These are phyloP conservation scores for Sylvia atricapilla DNA, from an alignment of 2,113 vertebrate species.

Conservation along the genomic window DNA sequence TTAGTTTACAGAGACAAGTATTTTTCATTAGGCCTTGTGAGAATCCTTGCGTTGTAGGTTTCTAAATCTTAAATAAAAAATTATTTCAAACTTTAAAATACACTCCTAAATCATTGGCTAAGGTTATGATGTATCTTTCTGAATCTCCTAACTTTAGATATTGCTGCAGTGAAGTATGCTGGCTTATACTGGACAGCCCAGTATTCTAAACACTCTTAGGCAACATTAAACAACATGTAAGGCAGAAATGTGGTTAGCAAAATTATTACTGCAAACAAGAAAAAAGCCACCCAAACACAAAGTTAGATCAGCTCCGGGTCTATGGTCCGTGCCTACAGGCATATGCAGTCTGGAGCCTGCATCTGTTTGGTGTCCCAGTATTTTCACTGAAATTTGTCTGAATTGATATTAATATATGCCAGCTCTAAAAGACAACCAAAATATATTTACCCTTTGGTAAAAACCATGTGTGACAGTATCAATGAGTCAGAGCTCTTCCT, in stretches of 20 bases:
- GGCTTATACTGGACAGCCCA: not conserved
- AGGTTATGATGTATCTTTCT: not conserved
- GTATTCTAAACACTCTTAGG: not conserved
- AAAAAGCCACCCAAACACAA: not conserved
- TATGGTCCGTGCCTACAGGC: not conserved
- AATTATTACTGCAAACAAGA: not conserved
- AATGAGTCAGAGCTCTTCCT: not conserved
- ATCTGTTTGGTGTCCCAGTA: not conserved
- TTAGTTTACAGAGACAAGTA: not conserved
- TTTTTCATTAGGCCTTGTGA: not conserved
- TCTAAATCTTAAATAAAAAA: not conserved
- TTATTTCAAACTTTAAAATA: not conserved
- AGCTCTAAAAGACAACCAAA: not conserved
- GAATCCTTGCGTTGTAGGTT: not conserved
- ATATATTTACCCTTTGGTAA: not conserved
- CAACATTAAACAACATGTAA: not conserved
- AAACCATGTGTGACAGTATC: not conserved
- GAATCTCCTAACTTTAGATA: not conserved
- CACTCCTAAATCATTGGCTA: not conserved
- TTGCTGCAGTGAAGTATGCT: not conserved
- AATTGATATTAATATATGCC: not conserved
- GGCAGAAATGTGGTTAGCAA: not conserved
- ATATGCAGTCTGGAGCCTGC: not conserved
- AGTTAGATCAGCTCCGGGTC: not conserved
- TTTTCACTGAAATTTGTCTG: not conserved